Base-by-base conservation (phyloP, 2,888 invertebrate species). In the Ochropleura plecta region DNA sequence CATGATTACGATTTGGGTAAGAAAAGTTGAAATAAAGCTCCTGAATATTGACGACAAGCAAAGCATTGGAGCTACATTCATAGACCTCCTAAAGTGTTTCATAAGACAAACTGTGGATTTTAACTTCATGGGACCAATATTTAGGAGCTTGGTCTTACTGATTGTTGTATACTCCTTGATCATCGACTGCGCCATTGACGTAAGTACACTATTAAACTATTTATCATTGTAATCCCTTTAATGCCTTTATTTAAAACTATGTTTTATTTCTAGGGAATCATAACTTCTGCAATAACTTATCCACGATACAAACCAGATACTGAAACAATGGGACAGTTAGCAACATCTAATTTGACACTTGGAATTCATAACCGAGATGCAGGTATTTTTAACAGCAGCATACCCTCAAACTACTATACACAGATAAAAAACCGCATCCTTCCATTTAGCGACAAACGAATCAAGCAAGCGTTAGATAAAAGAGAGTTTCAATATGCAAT, bases 401-500 rank as follows among this genome's bases (percentile, higher is more conserved):
- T 90, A 75, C 89, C 49, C 49, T 65, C 86, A 8, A 91, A 92
- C 44, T 80, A 81, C 44, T 91, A 90, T 49, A 77, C 87, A 3
- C 53, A 84, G 48, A 85, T 97, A 1, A 87, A 91, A 40, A 83
- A 92, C 51, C 93, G 95, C 2, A 91, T 96, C 30, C 89, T 92
- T 75, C 85, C 93, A 42, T 87, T 97, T 12, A 91, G 92, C 9
- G 97, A 97, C 70, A 83, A 88, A 30, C 93, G 93, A 81, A 93
- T 96, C 2, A 91, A 90, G 64, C 82, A 93, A 3, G 87, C 93
- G 0, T 89, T 97, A n/a, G 91, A 93, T 0, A 85, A 91, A 10
- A 94, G 96, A 73, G 88, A 97, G 70, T 93, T 92, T 20, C 89
- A 94, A 42, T 96, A 95, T 74, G 97, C 97, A 1, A 91, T 96